Base-by-base conservation (phyloP, 30 jellyfish, hydroid and myxozoan species). In the Clytia hemisphaerica region DNA sequence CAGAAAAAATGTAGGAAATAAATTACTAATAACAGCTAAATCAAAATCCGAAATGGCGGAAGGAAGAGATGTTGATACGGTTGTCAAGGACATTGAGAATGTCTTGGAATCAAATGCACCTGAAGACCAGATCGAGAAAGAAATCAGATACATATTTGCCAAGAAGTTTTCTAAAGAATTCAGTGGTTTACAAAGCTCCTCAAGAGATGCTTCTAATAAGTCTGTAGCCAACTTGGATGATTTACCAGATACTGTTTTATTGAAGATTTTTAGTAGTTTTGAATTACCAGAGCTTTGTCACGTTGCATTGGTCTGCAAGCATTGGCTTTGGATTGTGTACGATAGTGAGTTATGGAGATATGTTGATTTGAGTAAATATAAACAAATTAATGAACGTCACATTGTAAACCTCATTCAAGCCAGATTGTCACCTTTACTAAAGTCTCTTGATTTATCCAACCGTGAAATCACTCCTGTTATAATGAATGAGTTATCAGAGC, bases 271-370 rank as follows among this genome's bases (percentile, higher is more conserved):
- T 65, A 60, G 80, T n/a, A 51, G 64, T 22, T 37, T 76, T 1
- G 34, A 80, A n/a, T 75, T 46, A 12, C 90, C 75, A 19, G 80
- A 76, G n/a, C 36, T 76, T 7, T 76, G 90, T 54, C 61, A 45
- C 10, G 55, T 76, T n/a, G 90, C 90, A n/a, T 42, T 63, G 4
- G 90, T 76, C 34, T 76, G 90, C 67, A 76, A 60, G 44, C 80
- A 65, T 22, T 76, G 90, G 90, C 74, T 76, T 18, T 62, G 80
- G 80, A 51, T 76, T 14, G 80, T 65, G 1, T 62, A 76, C 46
- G 90, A 76, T 36, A 76, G 81, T 32, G 80, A 54, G n/a, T 36
- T 76, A 32, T 76, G 90, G 90, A 76, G 54, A 54, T 45, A 37
- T 36, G 57, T 76, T 14, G 90, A 76, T 51, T 68, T 76, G 4